Conservation (phyloP, 2,113 vertebrate species). For the Hypanus sabinus region DNA sequence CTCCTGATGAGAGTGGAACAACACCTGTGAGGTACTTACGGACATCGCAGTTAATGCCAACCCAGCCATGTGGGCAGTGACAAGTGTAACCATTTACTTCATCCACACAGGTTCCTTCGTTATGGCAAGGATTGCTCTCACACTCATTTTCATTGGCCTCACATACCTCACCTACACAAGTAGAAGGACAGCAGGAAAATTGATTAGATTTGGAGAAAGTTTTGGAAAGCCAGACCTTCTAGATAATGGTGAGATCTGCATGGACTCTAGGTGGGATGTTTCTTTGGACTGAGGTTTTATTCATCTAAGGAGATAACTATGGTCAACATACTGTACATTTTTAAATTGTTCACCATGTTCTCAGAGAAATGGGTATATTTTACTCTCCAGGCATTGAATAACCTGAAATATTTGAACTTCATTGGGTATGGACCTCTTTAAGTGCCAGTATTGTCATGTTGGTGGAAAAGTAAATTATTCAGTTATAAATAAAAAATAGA, state of each 20-base stretch:
- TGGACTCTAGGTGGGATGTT: neutral
- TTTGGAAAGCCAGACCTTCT: neutral
- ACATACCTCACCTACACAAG: conserved; percentile 75
- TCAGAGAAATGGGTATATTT: neutral
- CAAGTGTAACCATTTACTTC: conserved; percentile 84
- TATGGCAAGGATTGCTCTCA: conserved; percentile 87
- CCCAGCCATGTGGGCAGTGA: conserved; percentile 88
- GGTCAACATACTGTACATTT: neutral
- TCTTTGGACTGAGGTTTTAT: neutral
- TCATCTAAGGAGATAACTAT: neutral
- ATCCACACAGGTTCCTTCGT: conserved; percentile 83
- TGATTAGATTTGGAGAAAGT: neutral
- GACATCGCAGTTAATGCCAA: conserved; percentile 92
- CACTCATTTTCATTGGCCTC: conserved; percentile 85
- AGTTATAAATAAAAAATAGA: neutral
- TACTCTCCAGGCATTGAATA: neutral
- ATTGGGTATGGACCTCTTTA: neutral
- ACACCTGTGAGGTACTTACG: conserved; percentile 60
- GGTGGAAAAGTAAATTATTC: neutral
- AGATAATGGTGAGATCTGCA: neutral
- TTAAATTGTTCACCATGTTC: neutral
- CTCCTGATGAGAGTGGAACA: neutral
- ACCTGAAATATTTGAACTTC: neutral
- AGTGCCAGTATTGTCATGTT: neutral
- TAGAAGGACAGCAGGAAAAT: neutral